Evolutionary conservation across 2,888 invertebrate genomes (phyloP).

Genomic region (Metallyticus violacea): DNA sequence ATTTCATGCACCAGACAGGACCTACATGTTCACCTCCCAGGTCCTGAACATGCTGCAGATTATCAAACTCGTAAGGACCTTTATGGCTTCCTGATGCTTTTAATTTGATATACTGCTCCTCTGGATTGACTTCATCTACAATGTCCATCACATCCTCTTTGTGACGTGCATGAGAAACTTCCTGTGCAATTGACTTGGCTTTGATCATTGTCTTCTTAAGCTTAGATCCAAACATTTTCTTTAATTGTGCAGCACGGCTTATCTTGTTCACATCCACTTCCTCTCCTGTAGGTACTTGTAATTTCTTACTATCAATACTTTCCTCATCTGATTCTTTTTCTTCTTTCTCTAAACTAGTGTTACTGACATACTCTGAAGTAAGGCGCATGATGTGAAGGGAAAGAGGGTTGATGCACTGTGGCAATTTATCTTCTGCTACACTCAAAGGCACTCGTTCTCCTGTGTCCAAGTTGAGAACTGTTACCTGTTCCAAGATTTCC

Average conservation of each 20-base stretch:
- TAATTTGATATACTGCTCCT: constrained; percentile 76
- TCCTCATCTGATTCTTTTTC: constrained; percentile 77
- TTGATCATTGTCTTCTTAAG: constrained; percentile 89
- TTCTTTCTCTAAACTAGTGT: constrained; percentile 55
- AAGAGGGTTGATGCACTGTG: constrained; percentile 88
- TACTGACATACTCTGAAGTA: constrained; percentile 85
- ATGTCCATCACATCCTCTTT: constrained; percentile 84
- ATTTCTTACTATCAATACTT: constrained; percentile 64
- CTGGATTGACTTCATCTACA: constrained; percentile 68
- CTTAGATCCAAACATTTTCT: constrained; percentile 81
- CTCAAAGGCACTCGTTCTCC: constrained; percentile 93
- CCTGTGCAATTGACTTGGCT: constrained; percentile 85
- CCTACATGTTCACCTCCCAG: constrained; percentile 82
- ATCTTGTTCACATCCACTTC: constrained; percentile 51
- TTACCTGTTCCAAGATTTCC: constrained; percentile 89
- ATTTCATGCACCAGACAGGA: constrained; percentile 99
- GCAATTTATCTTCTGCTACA: constrained; percentile 89
- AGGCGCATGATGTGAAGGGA: constrained; percentile 92
- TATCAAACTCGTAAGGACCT: constrained; percentile 94
- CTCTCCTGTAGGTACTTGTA: constrained; percentile 53
- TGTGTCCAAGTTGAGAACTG: constrained; percentile 57
- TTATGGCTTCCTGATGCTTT: constrained; percentile 95
- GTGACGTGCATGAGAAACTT: constrained; percentile 76
- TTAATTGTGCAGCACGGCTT: constrained; percentile 55
- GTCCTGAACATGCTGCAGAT: constrained; percentile 81